Evolutionary conservation across 2,888 invertebrate genomes (phyloP), one percentile per base, ranked within the genome.

Genomic region (Oxycera nigricornis): DNA sequence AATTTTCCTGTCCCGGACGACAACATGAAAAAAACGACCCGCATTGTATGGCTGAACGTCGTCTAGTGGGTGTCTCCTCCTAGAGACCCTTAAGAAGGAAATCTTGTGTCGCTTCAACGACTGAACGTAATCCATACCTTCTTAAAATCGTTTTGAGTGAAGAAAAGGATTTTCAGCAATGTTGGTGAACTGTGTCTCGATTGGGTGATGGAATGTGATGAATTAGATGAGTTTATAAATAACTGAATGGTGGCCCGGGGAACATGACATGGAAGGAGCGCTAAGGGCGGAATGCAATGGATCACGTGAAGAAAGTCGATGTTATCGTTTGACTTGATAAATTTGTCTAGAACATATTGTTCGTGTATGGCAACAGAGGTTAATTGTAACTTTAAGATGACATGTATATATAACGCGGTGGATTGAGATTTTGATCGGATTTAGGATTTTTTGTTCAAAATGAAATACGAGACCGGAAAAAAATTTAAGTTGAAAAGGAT

Each of bases 111-210:
- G 31, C n/a, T 61, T 31, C 17, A 31, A 2, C 17, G 31, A 31
- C 30, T 61, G 31, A 61, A 31, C 30, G 31, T 61, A 61, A 61
- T 61, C 61, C 31, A 31, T 14, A 61, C 61, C 28, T 30, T 26
- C 61, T 31, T 31, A 31, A 61, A 61, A 61, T n/a, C 35, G 17
- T 59, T 31, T 30, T 7, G 31, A 61, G 61, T 61, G 61, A 61
- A 31, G 61, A 61, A 61, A 61, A 61, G 61, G 61, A 61, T 61
- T 61, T 61, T 61, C 61, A 61, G 2, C 61, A 26, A 31, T n/a
- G n/a, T n/a, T n/a, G n/a, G n/a, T n/a, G n/a, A n/a, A n/a, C n/a
- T n/a, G n/a, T n/a, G n/a, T n/a, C n/a, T n/a, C n/a, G 46, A 46
- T 46, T 46, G 3, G 46, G 6, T 3, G 46, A 46, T 46, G 14